A percentile compares a stretch with the other conserved stretches of the same genome.
phyloP scores from a whole-genome alignment of 2,797 vertebrate species.

The Vultur gryphus region DNA sequence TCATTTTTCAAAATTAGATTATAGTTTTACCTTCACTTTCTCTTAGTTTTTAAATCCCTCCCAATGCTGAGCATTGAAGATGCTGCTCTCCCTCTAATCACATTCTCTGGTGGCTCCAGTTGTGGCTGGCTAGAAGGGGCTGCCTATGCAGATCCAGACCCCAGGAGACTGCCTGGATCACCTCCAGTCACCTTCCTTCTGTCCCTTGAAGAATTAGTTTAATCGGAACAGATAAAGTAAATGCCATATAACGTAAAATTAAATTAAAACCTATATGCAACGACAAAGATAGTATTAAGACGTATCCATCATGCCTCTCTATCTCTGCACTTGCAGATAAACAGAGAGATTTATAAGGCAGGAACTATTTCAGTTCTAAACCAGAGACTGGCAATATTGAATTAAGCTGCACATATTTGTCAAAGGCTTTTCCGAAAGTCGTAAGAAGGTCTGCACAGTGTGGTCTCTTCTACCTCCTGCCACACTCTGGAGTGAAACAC shows the following conservation, averaged over 20 bases:
- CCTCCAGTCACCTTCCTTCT: conserved; percentile 57
- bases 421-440: conserved; percentile 32
- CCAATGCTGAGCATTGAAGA: conserved; percentile 11
- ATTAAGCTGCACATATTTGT: conserved; percentile 52
- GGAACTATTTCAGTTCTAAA: conserved; percentile 49
- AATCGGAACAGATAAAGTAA: conserved; percentile 55
- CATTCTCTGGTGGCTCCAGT: conserved; percentile 36
- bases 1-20: conserved; percentile 77
- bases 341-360: conserved; percentile 53
- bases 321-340: conserved; percentile 53
- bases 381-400: conserved; percentile 43
- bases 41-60: conserved; percentile 48
- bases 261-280: conserved; percentile 51
- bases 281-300: conserved; percentile 56
- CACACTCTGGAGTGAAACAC: background rate
- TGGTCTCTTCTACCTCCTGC: background rate
- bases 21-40: conserved; percentile 67
- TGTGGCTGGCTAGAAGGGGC: background rate
- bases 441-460: background rate
- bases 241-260: conserved; percentile 44
- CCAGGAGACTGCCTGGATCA: conserved; percentile 54
- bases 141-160: conserved; percentile 48
- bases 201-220: conserved; percentile 64
- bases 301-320: conserved; percentile 14
- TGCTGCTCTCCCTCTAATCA: conserved; percentile 3